phyloP scores from a whole-genome alignment of 2,888 invertebrate genomes.

The Anoncus sp. region DNA sequence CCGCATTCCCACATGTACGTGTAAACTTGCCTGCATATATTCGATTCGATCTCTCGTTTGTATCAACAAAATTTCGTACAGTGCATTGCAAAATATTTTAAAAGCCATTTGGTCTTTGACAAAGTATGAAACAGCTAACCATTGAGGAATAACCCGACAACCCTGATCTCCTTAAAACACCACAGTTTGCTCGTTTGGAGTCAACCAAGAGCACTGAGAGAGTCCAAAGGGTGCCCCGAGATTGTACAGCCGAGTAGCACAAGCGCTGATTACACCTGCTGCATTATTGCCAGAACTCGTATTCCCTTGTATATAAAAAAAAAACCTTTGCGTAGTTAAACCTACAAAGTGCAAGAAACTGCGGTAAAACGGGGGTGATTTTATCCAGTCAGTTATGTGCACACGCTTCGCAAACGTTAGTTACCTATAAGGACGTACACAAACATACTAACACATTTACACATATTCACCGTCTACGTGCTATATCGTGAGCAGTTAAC shows the following conservation, averaged over 20 bases:
- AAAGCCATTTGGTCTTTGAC: slow-evolving; percentile 2
- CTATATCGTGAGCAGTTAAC: slow-evolving; percentile 54
- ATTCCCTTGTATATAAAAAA: slow-evolving; percentile 13
- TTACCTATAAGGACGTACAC: slow-evolving; percentile 39
- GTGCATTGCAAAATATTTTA: not conserved
- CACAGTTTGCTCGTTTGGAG: slow-evolving; percentile 33
- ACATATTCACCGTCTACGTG: slow-evolving; percentile 19
- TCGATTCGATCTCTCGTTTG: not conserved
- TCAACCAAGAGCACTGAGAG: slow-evolving; percentile 20
- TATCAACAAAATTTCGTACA: not conserved
- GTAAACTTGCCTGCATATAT: too few relatives aligned
- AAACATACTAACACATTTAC: slow-evolving; percentile 7
- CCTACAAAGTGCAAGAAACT: slow-evolving; percentile 50
- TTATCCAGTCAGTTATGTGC: slow-evolving; percentile 48
- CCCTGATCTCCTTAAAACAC: slow-evolving; percentile 30
- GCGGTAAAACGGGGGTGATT: slow-evolving; percentile 54
- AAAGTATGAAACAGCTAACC: not conserved
- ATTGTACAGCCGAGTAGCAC: slow-evolving; percentile 41
- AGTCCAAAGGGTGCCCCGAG: slow-evolving; percentile 27
- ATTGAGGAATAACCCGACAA: slow-evolving; percentile 27
- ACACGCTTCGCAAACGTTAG: slow-evolving; percentile 36
- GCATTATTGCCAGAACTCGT: slow-evolving; percentile 47
- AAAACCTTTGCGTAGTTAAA: slow-evolving; percentile 18
- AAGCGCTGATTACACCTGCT: slow-evolving; percentile 53
- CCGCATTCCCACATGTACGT: too few relatives aligned